Conservation (phyloP, 1,140 invertebrate genomes). For the Calycopis cecrops region DNA sequence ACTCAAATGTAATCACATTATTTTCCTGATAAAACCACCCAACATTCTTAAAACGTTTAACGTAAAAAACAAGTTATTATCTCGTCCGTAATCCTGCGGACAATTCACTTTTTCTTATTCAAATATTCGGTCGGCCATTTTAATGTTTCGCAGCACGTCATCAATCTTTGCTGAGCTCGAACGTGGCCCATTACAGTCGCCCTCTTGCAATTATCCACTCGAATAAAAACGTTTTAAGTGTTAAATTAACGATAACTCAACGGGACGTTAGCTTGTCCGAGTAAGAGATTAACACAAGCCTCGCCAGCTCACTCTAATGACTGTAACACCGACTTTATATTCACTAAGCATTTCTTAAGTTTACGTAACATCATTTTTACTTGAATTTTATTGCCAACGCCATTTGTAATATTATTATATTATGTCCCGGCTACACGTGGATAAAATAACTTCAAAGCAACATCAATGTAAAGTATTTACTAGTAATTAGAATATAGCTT, state of each 20-base stretch:
- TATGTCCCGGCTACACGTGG: too few species aligned
- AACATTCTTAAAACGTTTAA: neutral
- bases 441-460: too few species aligned
- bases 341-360: neutral
- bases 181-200: conserved; percentile 56
- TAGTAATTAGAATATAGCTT: too few species aligned
- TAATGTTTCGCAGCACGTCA: conserved; percentile 59
- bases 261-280: conserved; percentile 51
- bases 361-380: neutral
- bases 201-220: conserved; percentile 65
- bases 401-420: too few species aligned
- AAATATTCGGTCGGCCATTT: conserved; percentile 62
- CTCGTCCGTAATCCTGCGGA: conserved; percentile 40
- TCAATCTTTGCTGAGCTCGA: conserved; percentile 62
- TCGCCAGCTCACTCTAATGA: conserved; percentile 12
- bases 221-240: conserved; percentile 71
- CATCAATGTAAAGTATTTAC: too few species aligned
- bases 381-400: neutral
- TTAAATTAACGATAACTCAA: conserved; percentile 72
- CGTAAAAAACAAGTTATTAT: conserved; percentile 39
- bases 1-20: neutral
- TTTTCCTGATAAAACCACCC: neutral
- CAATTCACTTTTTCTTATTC: conserved; percentile 54
- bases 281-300: conserved; percentile 53
- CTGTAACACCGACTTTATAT: neutral